A percentile compares a stretch with the other conserved stretches of the same genome.
phyloP scores from a whole-genome alignment of 1,140 invertebrate genomes.

The honey bee (Apis mellifera) region Amel_HAv3.1 CM009937.2:11448501-11449000 shows the following conservation, averaged over 20 bases:
- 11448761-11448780: constrained; percentile 17
- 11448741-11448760: constrained; percentile 48
- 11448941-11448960: constrained; percentile 9
- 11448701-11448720: constrained; percentile 46
- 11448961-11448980: not conserved
- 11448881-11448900: not conserved
- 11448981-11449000: not conserved
- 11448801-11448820: constrained; percentile 33
- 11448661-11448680: constrained; percentile 27
- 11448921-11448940: not conserved
- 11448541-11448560: not conserved
- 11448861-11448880: not conserved
- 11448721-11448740: constrained; percentile 20
- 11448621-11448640: constrained; percentile 31
- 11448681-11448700: constrained; percentile 17
- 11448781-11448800: constrained; percentile 28
- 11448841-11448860: not conserved
- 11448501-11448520: constrained; percentile 36
- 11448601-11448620: not conserved
- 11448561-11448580: not conserved
- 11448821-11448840: too few species aligned
- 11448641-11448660: constrained; percentile 50
- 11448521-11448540: not conserved
- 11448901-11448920: constrained; percentile 9
- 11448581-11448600: not conserved